Base-by-base conservation (phyloP, 2,888 invertebrate genomes). In the Stenichneumon culpator region DNA sequence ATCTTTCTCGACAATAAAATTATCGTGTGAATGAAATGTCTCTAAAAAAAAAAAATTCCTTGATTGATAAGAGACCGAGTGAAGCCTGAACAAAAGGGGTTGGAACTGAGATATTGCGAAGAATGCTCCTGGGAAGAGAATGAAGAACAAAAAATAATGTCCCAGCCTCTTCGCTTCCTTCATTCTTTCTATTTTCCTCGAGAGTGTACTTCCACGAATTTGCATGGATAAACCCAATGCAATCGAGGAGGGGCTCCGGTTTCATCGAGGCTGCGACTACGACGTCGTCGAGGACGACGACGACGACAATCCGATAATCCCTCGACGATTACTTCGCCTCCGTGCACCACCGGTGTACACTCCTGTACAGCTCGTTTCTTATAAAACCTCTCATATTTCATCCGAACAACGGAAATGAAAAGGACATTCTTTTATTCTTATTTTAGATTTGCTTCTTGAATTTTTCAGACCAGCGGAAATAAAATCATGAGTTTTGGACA, bases 241-340 rank as follows among this genome's bases (percentile, higher is more conserved):
- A 78, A 84, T 84, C 84, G 84, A 78, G 81, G 32, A 80, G 80
- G 84, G 68, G 77, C 77, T 79, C 74, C 74, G 74, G 69, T 83
- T 79, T 79, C 83, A 82, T 78, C 78, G 72, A 63, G 50, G 39
- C 67, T 47, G 32, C 54, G 69, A 81, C 22, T 74, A 60, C 36
- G 50, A 50, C 28, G 16, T 25, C 69, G 69, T 36, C 69, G 69
- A 44, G 32, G 73, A 54, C 60, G 82, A 73, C 69, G 39, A 39
- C 80, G 57, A 73, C 81, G 78, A 81, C 77, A 84, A 84, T 84
- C 80, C 77, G 65, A 84, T 84, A 84, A 84, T 84, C 84, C 77
- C 68, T n/a, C 63, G 68, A 73, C 73, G 67, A 81, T 81, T 81
- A 78, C 81, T 84, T 77, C 73, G 60, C 73, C 70, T 60, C 69